Percentiles rank a stretch among this genome's conserved stretches.
Conservation (phyloP, 2,888 invertebrate species). For the Drosophila borborema region DNA sequence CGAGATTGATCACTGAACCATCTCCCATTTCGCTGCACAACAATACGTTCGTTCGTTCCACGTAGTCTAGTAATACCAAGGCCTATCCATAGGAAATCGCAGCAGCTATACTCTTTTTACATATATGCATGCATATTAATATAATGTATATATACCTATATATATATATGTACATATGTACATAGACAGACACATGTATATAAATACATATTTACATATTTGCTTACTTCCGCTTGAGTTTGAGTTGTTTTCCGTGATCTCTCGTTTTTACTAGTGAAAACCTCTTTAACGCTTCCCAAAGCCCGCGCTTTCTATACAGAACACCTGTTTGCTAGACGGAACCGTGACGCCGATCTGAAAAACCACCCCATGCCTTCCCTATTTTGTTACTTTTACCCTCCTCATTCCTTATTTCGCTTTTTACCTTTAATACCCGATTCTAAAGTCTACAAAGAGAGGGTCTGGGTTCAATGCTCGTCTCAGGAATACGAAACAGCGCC, state of each 20-base stretch:
- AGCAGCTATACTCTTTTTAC: slow-evolving; percentile 1
- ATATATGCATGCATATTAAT: not conserved
- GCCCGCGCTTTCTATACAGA: slow-evolving; percentile 56
- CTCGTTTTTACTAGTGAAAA: slow-evolving; percentile 43
- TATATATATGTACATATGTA: not conserved
- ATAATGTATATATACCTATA: not conserved
- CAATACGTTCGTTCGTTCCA: slow-evolving; percentile 2
- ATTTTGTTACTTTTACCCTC: slow-evolving; percentile 17
- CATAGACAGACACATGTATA: not conserved
- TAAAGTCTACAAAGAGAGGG: slow-evolving; percentile 17
- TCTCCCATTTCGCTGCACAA: slow-evolving; percentile 24
- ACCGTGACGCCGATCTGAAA: slow-evolving; percentile 58
- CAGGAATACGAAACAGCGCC: slow-evolving; percentile 8
- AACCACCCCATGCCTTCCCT: slow-evolving; percentile 56
- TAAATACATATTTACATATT: not conserved
- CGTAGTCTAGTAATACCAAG: slow-evolving; percentile 10
- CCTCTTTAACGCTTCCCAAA: slow-evolving; percentile 30
- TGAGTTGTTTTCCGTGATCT: slow-evolving; percentile 46
- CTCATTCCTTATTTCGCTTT: slow-evolving; percentile 16
- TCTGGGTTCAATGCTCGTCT: slow-evolving; percentile 55
- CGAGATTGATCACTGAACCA: slow-evolving; percentile 59
- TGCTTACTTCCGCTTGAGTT: slow-evolving; percentile 4
- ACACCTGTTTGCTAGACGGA: slow-evolving; percentile 66
- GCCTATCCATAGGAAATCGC: not conserved
- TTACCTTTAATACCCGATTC: slow-evolving; percentile 16